phyloP scores from a whole-genome alignment of 2,797 vertebrate genomes.

The Fratercula arctica region DNA sequence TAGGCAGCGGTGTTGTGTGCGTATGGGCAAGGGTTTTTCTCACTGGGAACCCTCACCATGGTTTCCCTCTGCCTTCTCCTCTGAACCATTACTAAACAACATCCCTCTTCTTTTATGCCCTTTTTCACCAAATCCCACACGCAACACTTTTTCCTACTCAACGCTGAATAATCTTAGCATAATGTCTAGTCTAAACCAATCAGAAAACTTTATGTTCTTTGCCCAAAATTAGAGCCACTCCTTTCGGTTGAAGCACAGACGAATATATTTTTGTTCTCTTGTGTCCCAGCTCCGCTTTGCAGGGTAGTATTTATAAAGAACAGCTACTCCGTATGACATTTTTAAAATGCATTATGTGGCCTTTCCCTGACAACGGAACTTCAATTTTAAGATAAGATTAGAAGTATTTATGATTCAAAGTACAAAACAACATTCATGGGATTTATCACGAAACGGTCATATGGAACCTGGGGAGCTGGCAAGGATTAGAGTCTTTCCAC shows the following conservation, averaged over 20 bases:
- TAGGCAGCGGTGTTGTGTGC: neutral
- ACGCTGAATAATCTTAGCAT: conserved; percentile 42
- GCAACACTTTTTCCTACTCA: neutral
- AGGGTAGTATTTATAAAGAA: conserved; percentile 1
- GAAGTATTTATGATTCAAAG: neutral
- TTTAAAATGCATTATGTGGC: neutral
- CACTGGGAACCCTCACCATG: neutral
- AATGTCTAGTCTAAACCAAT: conserved; percentile 17
- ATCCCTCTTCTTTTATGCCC: conserved; percentile 8
- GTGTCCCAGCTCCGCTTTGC: neutral
- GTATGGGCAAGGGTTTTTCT: neutral
- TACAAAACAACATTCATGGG: neutral
- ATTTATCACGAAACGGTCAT: neutral
- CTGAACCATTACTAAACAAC: conserved; percentile 14
- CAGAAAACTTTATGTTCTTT: conserved; percentile 34
- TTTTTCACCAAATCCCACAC: neutral
- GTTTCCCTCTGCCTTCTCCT: conserved; percentile 1
- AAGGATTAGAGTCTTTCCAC: neutral
- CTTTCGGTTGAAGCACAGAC: neutral
- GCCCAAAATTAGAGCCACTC: conserved; percentile 24
- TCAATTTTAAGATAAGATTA: neutral
- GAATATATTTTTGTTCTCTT: neutral
- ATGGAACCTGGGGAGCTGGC: neutral
- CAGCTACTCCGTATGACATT: neutral
- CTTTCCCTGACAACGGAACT: neutral